Evolutionary conservation across 2,113 vertebrate genomes (phyloP).

Genomic region (Raja brachyura): DNA sequence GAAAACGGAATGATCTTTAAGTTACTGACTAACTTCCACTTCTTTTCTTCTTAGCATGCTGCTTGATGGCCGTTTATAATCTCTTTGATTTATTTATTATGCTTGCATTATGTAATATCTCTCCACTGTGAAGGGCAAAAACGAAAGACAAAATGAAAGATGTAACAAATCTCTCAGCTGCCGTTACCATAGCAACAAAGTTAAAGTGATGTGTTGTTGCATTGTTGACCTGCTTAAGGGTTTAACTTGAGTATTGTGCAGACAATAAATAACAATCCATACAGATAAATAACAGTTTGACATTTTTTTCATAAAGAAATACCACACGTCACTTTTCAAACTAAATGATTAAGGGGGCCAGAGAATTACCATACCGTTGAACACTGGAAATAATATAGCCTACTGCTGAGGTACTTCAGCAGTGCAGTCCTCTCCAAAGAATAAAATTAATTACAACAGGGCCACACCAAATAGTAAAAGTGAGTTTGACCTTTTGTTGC

Average conservation of each 20-base stretch:
- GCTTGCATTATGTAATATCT: background rate
- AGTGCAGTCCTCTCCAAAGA: background rate
- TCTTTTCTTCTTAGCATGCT: too few relatives aligned
- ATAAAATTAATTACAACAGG: background rate
- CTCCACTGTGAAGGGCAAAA: background rate
- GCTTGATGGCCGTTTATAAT: background rate
- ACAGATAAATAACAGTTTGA: background rate
- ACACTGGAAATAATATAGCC: background rate
- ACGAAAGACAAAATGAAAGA: background rate
- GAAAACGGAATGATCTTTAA: background rate
- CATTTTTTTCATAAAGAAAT: background rate
- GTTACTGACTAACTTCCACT: background rate
- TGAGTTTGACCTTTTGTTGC: background rate
- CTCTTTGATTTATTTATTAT: background rate
- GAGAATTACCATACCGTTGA: background rate
- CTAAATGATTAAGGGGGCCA: background rate
- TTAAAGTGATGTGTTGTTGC: background rate
- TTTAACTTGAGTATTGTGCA: background rate
- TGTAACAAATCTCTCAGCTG: background rate
- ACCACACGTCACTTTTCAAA: background rate
- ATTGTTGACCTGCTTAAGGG: background rate
- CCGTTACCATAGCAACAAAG: background rate
- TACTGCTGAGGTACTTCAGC: background rate
- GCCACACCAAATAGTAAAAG: background rate
- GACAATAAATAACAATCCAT: background rate